Evolutionary conservation across 2,113 vertebrate genomes (phyloP), one percentile per base, ranked within the genome.

Genomic region (Calyptommatus sinebrachiatus): DNA sequence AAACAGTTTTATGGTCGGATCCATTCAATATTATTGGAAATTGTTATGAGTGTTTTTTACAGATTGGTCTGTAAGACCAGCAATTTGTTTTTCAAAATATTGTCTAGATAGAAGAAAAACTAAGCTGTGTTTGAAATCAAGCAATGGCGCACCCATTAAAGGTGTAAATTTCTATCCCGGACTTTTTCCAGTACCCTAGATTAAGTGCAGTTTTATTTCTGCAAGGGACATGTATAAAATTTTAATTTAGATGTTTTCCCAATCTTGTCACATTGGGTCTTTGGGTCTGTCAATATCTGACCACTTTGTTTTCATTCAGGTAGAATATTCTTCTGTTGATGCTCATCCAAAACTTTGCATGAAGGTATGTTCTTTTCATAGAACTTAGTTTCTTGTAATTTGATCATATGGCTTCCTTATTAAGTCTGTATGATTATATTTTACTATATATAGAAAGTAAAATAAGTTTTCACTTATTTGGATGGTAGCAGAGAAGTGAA

Each of bases 311-410:
- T 80, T 85, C 90, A 87, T 89, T 73, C 90, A 97, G 97, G 89
- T 97, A 24, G 91, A 85, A 70, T 98, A 96, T 87, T 88, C 90
- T 46, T 86, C 86, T 71, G 95, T 98, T 81, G 96, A 97, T 80
- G 94, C 96, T 71, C 96, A 97, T 71, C 95, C 96, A 31, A 87
- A 90, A 7, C 94, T 98, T 68, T 98, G 97, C 79, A 92, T 98
- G 89, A 97, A 97, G 96, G 96, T 97, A 95, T 92, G 79, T 28
- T 9, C 14, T 66, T 20, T 29, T 10, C 10, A n/a, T 65, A 14
- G 28, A 6, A 71, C 82, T 84, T 83, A 16, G 79, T 80, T 82
- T 28, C 61, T 79, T 45, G 7, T 16, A 72, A 71, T 29, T 79
- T 7, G 46, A 28, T 7, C 11, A 24, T 11, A 24, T 66, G 29